phyloP scores from a whole-genome alignment of 1,140 invertebrate species.

The Meloidogyne chitwoodi region DNA sequence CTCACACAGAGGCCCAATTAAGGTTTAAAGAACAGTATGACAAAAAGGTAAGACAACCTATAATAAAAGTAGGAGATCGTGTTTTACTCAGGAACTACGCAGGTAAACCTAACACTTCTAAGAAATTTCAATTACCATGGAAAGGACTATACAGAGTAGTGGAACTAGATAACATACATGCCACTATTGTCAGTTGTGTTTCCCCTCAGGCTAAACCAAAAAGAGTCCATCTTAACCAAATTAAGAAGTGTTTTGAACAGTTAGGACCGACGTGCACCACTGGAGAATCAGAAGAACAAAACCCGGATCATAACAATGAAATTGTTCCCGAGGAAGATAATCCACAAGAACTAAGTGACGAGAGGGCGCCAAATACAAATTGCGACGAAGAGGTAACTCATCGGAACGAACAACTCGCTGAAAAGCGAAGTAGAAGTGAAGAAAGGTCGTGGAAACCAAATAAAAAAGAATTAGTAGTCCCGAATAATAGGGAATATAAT shows the following conservation, averaged over 20 bases:
- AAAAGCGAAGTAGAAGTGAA: background rate
- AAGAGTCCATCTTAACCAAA: conserved; percentile 23
- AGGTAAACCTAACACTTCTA: no score
- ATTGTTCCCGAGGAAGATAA: background rate
- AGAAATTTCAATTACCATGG: no score
- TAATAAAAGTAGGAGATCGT: no score
- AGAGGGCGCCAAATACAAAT: background rate
- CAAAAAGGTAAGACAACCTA: no score
- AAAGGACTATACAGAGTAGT: no score
- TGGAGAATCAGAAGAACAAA: background rate
- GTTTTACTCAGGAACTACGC: no score
- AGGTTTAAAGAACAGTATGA: conserved; percentile 7
- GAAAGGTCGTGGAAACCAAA: background rate
- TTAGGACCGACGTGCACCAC: conserved; percentile 12
- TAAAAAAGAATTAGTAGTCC: no score
- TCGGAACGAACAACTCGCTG: background rate
- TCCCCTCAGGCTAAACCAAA: conserved; percentile 8
- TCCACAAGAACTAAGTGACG: background rate
- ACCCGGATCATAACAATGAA: background rate
- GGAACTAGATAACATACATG: no score
- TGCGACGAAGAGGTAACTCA: background rate
- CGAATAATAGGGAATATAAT: no score
- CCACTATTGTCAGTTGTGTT: no score
- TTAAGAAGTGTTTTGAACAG: conserved; percentile 13
- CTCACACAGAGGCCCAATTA: background rate